Conservation (phyloP, 2,888 invertebrate species). For the Omphaloscelis lunosa region DNA sequence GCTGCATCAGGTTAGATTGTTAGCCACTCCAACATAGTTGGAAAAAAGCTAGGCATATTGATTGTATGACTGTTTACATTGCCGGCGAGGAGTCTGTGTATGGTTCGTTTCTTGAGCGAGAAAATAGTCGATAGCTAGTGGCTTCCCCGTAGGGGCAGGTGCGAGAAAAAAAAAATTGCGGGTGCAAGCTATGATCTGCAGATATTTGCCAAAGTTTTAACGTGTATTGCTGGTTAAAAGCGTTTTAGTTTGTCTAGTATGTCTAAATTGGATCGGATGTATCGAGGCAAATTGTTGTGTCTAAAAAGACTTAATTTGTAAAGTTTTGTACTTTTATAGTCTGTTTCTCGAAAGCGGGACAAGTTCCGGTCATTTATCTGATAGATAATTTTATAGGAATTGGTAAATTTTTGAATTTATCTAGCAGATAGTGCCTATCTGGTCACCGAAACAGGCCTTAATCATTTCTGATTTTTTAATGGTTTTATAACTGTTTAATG, state of each 20-base stretch:
- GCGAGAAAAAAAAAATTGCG: not conserved
- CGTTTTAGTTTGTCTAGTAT: slow-evolving; percentile 12
- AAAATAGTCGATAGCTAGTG: not conserved
- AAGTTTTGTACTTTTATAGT: not conserved
- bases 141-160: not conserved
- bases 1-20: no score
- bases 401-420: not conserved
- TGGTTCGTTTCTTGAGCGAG: not conserved
- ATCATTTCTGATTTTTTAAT: not conserved
- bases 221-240: slow-evolving; percentile 24
- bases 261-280: not conserved
- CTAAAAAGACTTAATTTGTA: not conserved
- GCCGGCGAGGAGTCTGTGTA: not conserved
- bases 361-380: slow-evolving; percentile 1
- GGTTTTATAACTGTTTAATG: slow-evolving; percentile 3
- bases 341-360: not conserved
- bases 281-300: not conserved
- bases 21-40: no score
- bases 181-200: not conserved
- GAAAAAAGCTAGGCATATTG: no score
- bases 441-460: not conserved
- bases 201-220: slow-evolving; percentile 17
- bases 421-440: not conserved
- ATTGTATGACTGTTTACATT: not conserved
- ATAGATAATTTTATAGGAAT: not conserved